These are phyloP conservation scores for Euproctis similis DNA, from an alignment of 2,888 invertebrate genomes.

Conservation along the genomic window DNA sequence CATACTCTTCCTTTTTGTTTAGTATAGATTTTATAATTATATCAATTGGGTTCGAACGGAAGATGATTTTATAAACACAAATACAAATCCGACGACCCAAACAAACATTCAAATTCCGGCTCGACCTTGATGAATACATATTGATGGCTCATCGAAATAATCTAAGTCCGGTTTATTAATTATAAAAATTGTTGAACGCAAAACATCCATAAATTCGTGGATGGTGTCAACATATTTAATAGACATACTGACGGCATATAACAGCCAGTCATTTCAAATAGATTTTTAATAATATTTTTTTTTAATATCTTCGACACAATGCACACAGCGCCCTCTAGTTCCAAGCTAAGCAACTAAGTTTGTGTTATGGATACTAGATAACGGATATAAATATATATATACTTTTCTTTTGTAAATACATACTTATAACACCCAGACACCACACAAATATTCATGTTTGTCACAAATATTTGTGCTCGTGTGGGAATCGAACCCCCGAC, in stretches of 20 bases:
- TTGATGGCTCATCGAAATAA: slow-evolving; percentile 18
- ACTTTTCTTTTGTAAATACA: too few relatives aligned
- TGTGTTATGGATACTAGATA: too few relatives aligned
- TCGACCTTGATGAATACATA: slow-evolving; percentile 14
- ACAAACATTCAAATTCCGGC: slow-evolving; percentile 19
- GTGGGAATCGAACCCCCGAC: too few relatives aligned
- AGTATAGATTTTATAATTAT: background rate
- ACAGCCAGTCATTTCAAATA: slow-evolving; percentile 9
- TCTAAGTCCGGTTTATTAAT: slow-evolving; percentile 20
- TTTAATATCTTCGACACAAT: too few relatives aligned
- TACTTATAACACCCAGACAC: too few relatives aligned
- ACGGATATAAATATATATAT: too few relatives aligned
- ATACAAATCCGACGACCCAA: slow-evolving; percentile 19
- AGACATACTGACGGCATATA: slow-evolving; percentile 11
- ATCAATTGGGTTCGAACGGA: slow-evolving; percentile 6
- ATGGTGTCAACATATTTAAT: slow-evolving; percentile 22
- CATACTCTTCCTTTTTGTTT: too few relatives aligned
- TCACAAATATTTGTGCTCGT: too few relatives aligned
- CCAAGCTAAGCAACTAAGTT: too few relatives aligned
- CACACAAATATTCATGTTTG: too few relatives aligned
- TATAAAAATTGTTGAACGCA: slow-evolving; percentile 16
- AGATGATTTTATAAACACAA: slow-evolving; percentile 8
- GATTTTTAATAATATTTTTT: too few relatives aligned
- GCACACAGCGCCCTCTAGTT: too few relatives aligned
- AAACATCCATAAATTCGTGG: slow-evolving; percentile 14